phyloP scores from a whole-genome alignment of 2,888 invertebrate species.

The Mythimna lalbum region DNA sequence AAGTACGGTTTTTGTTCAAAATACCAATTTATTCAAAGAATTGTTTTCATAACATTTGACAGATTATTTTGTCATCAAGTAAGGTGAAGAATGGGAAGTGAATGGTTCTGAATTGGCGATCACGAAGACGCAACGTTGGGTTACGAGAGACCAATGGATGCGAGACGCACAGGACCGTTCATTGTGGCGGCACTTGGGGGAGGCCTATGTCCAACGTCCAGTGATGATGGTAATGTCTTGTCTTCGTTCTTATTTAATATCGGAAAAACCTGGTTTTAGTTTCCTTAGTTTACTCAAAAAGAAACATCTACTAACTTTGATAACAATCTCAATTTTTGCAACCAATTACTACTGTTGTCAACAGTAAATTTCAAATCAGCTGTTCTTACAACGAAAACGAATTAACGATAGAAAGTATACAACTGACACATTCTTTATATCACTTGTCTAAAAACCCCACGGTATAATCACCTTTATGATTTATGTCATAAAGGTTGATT shows the following conservation, averaged over 20 bases:
- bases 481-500: neutral
- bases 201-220: too few relatives aligned
- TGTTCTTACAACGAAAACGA: constrained; percentile 70
- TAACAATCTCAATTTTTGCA: constrained; percentile 15
- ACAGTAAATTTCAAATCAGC: constrained; percentile 61
- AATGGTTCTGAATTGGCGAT: too few relatives aligned
- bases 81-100: too few relatives aligned
- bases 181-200: too few relatives aligned
- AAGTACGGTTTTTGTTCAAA: constrained; percentile 5
- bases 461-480: constrained; percentile 20
- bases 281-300: too few relatives aligned
- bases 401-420: constrained; percentile 69
- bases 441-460: constrained; percentile 31
- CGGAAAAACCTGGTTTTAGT: too few relatives aligned
- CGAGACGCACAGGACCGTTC: too few relatives aligned
- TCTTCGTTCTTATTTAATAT: too few relatives aligned
- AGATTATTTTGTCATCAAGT: neutral
- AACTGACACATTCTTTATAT: constrained; percentile 52
- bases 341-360: constrained; percentile 41
- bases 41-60: neutral
- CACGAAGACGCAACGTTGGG: too few relatives aligned
- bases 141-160: too few relatives aligned
- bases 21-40: neutral
- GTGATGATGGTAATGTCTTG: too few relatives aligned
- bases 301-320: neutral